phyloP scores from a whole-genome alignment of 1,140 invertebrate genomes.

The Pristionchus pacificus region DNA sequence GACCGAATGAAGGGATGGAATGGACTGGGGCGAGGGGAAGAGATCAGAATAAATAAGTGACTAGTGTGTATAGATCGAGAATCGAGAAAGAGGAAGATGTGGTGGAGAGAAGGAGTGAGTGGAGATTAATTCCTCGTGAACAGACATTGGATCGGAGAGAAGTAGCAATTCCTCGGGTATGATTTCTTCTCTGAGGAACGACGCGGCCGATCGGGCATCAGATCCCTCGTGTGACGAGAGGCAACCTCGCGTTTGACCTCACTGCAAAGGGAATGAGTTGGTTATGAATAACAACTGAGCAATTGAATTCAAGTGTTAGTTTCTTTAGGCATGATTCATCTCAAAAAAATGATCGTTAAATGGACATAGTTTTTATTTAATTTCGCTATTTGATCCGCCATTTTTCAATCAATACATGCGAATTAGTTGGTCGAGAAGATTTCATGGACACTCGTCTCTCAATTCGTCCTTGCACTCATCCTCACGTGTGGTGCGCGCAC shows the following conservation, averaged over 20 bases:
- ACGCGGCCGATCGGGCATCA: conserved; percentile 23
- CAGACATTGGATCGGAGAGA: conserved; percentile 40
- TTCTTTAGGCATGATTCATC: not conserved
- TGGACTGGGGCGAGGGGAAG: not conserved
- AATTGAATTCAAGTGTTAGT: not conserved
- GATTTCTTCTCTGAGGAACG: conserved; percentile 39
- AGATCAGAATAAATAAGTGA: conserved; percentile 8
- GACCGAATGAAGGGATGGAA: not conserved
- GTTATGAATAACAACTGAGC: not conserved
- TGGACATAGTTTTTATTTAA: conserved; percentile 1
- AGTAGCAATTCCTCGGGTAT: conserved; percentile 38
- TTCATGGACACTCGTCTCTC: too few relatives aligned
- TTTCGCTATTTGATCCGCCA: not conserved
- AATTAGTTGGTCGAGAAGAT: too few relatives aligned
- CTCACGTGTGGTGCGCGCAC: too few relatives aligned
- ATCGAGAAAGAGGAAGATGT: conserved; percentile 1
- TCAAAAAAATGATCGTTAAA: not conserved
- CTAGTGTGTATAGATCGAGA: not conserved
- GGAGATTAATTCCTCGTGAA: conserved; percentile 29
- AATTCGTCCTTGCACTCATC: too few relatives aligned
- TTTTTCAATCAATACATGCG: not conserved
- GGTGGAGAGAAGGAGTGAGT: not conserved
- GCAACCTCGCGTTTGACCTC: conserved; percentile 28
- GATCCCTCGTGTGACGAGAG: conserved; percentile 19
- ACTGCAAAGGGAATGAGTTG: conserved; percentile 28